These are phyloP conservation scores for Telmatherina bonti DNA, from an alignment of 2,797 vertebrate species.

Conservation along the genomic window DNA sequence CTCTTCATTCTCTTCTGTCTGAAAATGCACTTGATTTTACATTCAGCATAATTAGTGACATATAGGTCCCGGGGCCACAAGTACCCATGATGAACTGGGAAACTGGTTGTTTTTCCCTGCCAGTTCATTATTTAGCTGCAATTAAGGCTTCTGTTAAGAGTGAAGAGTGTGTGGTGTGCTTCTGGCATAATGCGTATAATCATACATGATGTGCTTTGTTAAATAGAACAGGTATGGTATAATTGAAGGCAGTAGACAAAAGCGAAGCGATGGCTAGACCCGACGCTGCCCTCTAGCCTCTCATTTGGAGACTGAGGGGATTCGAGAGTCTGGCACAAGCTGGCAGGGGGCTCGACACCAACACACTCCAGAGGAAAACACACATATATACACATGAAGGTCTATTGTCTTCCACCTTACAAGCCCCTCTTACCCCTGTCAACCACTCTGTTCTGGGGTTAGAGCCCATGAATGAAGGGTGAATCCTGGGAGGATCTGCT, in stretches of 20 bases:
- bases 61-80: constrained; percentile 89
- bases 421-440: constrained; percentile 54
- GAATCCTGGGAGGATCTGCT: constrained; percentile 66
- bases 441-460: constrained; percentile 65
- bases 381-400: constrained; percentile 43
- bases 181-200: constrained; percentile 52
- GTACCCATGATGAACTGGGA: constrained; percentile 85
- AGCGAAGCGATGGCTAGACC: constrained; percentile 16
- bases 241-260: constrained; percentile 43
- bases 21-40: constrained; percentile 90
- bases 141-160: constrained; percentile 82
- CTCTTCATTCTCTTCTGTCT: constrained; percentile 75
- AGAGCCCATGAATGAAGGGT: constrained; percentile 67
- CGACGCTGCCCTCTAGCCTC: constrained; percentile 58
- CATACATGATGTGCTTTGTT: constrained; percentile 42
- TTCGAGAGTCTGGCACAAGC: constrained; percentile 48
- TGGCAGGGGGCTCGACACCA: constrained; percentile 46
- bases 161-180: constrained; percentile 86
- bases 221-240: constrained; percentile 30
- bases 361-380: constrained; percentile 41
- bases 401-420: constrained; percentile 56
- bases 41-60: constrained; percentile 90
- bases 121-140: constrained; percentile 82
- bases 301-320: constrained; percentile 35
- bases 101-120: constrained; percentile 85